Evolutionary conservation across 2,888 invertebrate genomes (phyloP), one percentile per base, ranked within the genome.

Genomic region (Flexamia atlantica): DNA sequence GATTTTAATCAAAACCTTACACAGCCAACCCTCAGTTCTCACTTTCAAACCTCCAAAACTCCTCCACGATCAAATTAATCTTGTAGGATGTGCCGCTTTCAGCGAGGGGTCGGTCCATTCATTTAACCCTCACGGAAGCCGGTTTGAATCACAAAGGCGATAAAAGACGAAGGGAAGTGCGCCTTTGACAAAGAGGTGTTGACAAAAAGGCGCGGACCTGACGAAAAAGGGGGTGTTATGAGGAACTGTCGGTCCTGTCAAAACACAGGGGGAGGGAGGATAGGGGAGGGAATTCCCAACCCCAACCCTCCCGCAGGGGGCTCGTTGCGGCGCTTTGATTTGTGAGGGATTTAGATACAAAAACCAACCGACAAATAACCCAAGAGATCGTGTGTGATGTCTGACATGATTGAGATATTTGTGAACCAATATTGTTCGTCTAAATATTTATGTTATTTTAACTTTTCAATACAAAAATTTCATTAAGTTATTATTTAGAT

Each of bases 151-250:
- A 76, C 76, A 76, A 76, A 76, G 23, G 25, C 46, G 40, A 76
- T 76, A 76, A 76, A 50, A 76, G 76, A 76, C 23, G 50, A 23
- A 40, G 46, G 76, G 46, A 50, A 76, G 25, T 46, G 76, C 20
- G 70, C 70, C 36, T 20, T 40, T 40, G 40, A 46, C 25, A 74
- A 76, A 46, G 50, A 76, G 76, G 76, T 76, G 76, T 76, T 76
- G 76, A 76, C 76, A 76, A 76, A 46, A 46, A 50, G 76, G 76
- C 40, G 76, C 46, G 28, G 64, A 30, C 64, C 30, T 28, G n/a
- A n/a, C 7, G 28, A 30, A 64, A 64, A 64, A 64, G 53, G 42
- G 70, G 72, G 76, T 76, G 76, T 76, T 76, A 76, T 76, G 76
- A 76, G 7, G 76, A 50, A 23, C 76, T 76, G 76, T 76, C 76